These are phyloP conservation scores for Neoaliturus tenellus DNA, from an alignment of 2,888 invertebrate species.

Conservation along the genomic window DNA sequence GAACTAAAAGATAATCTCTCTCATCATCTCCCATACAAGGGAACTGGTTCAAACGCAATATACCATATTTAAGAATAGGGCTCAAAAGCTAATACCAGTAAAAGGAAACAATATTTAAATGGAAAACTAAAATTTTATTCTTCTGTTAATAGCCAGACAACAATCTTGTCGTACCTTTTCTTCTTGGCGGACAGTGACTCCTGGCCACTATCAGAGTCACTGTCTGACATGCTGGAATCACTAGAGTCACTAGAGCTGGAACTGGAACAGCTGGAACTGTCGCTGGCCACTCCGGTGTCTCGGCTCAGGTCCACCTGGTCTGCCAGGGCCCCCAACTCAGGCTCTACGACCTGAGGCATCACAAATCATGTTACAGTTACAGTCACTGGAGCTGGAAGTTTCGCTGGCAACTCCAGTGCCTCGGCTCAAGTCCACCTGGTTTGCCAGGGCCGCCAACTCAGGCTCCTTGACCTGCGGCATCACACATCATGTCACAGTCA, in stretches of 20 bases:
- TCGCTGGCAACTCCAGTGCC: conserved; percentile 96
- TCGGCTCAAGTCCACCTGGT: conserved; percentile 88
- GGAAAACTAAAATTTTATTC: no score
- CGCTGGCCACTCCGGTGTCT: conserved; percentile 94
- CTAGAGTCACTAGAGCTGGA: conserved; percentile 84
- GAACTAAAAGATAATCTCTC: no score
- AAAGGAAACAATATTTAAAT: no score
- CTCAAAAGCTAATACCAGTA: no score
- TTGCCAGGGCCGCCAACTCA: conserved; percentile 86
- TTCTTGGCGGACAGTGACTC: conserved; percentile 93
- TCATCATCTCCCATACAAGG: no score
- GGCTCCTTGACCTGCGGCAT: conserved; percentile 80
- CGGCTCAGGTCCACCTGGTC: conserved; percentile 90
- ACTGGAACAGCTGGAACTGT: conserved; percentile 91
- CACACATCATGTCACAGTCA: neutral
- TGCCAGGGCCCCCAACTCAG: conserved; percentile 86
- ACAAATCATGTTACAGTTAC: conserved; percentile 72
- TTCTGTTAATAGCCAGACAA: no score
- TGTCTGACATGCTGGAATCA: conserved; percentile 77
- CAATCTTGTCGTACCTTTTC: conserved; percentile 79
- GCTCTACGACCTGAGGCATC: conserved; percentile 78
- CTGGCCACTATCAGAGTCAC: conserved; percentile 84
- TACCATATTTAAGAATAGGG: no score
- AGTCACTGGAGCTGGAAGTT: conserved; percentile 90
- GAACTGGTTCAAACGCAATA: no score